Percentiles rank a stretch among this genome's conserved stretches.
Conservation (phyloP, 2,113 vertebrate genomes). For the Jacana jacana region DNA sequence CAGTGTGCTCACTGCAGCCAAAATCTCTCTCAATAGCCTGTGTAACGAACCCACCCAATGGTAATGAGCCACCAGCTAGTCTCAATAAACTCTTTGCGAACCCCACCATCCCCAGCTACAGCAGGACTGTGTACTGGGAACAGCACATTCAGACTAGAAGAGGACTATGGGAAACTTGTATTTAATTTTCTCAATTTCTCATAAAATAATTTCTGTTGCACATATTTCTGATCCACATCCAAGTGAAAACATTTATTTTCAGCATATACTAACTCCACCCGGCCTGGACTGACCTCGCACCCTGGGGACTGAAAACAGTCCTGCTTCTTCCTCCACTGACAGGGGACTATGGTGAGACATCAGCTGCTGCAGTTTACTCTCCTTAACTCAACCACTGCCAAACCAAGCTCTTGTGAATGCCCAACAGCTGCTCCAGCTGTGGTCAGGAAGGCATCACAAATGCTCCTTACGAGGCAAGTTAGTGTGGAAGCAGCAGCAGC, state of each 20-base stretch:
- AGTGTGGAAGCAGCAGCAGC: neutral
- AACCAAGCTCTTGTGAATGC: neutral
- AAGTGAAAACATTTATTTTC: neutral
- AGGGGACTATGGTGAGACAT: neutral
- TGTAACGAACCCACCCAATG: neutral
- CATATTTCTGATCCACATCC: neutral
- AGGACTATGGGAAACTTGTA: neutral
- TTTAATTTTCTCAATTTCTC: neutral
- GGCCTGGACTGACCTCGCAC: neutral
- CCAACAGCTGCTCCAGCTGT: neutral
- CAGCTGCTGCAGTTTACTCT: neutral
- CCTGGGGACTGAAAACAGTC: neutral
- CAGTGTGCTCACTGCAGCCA: neutral
- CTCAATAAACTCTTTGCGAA: neutral
- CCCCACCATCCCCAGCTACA: neutral
- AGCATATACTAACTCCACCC: neutral
- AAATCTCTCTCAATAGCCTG: neutral
- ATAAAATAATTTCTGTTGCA: neutral
- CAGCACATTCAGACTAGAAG: neutral
- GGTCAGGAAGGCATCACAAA: neutral
- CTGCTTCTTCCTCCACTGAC: neutral
- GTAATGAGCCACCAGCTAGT: neutral
- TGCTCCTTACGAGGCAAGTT: neutral
- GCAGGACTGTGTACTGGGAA: accelerated
- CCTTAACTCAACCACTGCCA: neutral